Percentiles rank a stretch among this genome's conserved stretches.
These are phyloP conservation scores for Xestia rhomboidea DNA, from an alignment of 2,888 invertebrate species.

Conservation along the genomic window DNA sequence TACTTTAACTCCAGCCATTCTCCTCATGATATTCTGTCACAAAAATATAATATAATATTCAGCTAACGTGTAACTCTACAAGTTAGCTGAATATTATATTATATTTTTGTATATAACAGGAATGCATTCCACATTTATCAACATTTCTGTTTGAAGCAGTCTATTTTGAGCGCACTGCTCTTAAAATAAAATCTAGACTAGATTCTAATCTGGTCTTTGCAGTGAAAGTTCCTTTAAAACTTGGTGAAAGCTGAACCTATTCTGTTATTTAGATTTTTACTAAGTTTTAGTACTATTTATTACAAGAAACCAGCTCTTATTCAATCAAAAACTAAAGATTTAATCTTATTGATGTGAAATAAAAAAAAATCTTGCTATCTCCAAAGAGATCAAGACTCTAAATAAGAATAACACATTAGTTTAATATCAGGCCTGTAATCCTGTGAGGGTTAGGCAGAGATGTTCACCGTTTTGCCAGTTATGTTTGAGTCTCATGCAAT, in stretches of 20 bases:
- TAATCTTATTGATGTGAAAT: background rate
- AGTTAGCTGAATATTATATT: too few relatives aligned
- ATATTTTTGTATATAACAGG: background rate
- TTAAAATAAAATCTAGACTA: slow-evolving; percentile 51
- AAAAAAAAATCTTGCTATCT: background rate
- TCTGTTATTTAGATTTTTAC: slow-evolving; percentile 15
- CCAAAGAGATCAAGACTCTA: background rate
- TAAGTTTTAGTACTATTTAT: slow-evolving; percentile 13
- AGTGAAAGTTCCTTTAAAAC: slow-evolving; percentile 53
- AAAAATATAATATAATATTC: background rate
- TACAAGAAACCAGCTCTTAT: background rate
- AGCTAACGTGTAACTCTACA: too few relatives aligned
- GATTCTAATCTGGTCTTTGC: slow-evolving; percentile 40
- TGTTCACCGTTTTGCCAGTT: background rate
- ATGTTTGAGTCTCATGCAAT: background rate
- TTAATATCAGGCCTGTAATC: background rate
- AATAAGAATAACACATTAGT: background rate
- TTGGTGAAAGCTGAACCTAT: slow-evolving; percentile 49
- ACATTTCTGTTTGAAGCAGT: slow-evolving; percentile 13
- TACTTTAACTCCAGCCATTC: background rate
- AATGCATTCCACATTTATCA: slow-evolving; percentile 24
- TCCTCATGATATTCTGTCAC: background rate
- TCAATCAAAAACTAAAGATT: background rate
- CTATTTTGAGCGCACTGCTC: slow-evolving; percentile 26
- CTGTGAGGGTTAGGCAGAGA: background rate